Conservation (phyloP, 1,140 invertebrate species). For the Drosophila guanche region DNA sequence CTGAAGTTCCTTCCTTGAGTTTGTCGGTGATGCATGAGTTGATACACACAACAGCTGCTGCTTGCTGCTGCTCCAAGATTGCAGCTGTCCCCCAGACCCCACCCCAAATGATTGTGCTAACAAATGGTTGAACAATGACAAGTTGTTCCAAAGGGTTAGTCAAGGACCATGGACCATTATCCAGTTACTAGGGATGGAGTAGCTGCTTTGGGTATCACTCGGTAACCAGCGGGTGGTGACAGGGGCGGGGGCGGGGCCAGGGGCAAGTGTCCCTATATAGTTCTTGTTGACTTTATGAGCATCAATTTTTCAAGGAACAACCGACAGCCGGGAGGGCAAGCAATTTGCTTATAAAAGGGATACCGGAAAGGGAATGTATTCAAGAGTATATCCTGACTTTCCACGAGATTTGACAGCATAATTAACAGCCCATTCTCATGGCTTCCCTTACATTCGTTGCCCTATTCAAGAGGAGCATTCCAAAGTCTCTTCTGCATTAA, state of each 20-base stretch:
- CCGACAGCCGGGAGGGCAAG: background rate
- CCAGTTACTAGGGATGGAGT: background rate
- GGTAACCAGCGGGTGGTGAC: background rate
- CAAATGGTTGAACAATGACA: constrained; percentile 1
- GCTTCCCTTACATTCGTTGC: background rate
- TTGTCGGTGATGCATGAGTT: too few relatives aligned
- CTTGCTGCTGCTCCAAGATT: background rate
- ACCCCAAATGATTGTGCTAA: background rate
- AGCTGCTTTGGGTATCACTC: constrained; percentile 1
- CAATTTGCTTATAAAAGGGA: background rate
- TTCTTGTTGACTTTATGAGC: constrained; percentile 41
- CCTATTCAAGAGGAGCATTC: constrained; percentile 6
- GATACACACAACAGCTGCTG: too few relatives aligned
- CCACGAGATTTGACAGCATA: constrained; percentile 44
- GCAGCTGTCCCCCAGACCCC: background rate
- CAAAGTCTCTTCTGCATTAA: constrained; percentile 18
- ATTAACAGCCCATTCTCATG: constrained; percentile 36
- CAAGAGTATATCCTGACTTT: constrained; percentile 9
- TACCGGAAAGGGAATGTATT: background rate
- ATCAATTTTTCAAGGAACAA: constrained; percentile 48
- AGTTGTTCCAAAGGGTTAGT: constrained; percentile 16
- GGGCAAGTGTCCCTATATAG: constrained; percentile 2
- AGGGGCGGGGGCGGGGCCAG: too few relatives aligned
- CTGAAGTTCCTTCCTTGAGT: too few relatives aligned
- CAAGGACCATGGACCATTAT: too few relatives aligned